Evolutionary conservation across 1,140 invertebrate genomes (phyloP).

Genomic region (Neodiprion lecontei): DNA sequence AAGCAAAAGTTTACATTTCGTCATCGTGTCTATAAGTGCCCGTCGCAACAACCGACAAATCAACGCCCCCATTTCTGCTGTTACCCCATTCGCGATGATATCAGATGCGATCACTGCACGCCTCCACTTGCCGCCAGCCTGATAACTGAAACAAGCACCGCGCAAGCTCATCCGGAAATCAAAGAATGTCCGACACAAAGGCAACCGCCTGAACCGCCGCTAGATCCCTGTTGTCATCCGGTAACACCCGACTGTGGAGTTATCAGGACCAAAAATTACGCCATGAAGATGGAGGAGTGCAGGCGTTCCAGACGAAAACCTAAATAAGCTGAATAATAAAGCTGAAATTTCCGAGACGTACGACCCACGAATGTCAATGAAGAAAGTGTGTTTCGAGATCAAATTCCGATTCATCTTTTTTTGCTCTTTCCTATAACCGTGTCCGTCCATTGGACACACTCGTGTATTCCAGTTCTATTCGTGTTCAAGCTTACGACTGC

Average conservation of each 20-base stretch:
- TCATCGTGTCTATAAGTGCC: conserved; percentile 19
- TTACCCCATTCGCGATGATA: background rate
- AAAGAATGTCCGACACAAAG: background rate
- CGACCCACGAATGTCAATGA: background rate
- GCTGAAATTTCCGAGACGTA: background rate
- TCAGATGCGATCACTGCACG: background rate
- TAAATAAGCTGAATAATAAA: background rate
- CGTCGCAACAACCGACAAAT: background rate
- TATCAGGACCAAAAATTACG: conserved; percentile 22
- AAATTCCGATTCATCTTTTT: background rate
- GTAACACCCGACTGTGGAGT: background rate
- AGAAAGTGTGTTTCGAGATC: background rate
- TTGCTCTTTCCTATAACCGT: background rate
- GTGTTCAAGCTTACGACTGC: too few relatives aligned
- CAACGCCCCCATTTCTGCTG: background rate
- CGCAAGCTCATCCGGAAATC: background rate
- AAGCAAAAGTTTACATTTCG: conserved; percentile 20
- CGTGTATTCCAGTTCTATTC: background rate
- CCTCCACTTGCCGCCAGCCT: background rate
- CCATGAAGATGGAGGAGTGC: conserved; percentile 28
- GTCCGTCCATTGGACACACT: background rate
- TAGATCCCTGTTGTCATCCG: background rate
- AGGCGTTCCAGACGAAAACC: background rate
- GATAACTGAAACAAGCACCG: background rate
- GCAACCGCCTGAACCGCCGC: background rate